phyloP scores from a whole-genome alignment of 2,797 vertebrate genomes.

The Coluber constrictor region DNA sequence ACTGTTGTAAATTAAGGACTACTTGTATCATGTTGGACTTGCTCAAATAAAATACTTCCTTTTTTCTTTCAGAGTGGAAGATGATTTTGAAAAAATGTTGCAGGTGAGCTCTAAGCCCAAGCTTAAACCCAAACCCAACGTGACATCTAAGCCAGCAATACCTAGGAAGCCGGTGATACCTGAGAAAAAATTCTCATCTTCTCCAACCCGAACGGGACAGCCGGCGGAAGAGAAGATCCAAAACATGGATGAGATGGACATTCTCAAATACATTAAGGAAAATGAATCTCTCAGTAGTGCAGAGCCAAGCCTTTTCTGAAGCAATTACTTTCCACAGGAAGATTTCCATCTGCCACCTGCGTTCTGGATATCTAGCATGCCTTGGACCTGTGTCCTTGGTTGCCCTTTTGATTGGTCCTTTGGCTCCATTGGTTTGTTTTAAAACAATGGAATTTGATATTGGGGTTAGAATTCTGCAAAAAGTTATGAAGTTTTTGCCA shows the following conservation, averaged over 20 bases:
- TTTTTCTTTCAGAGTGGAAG: constrained; percentile 74
- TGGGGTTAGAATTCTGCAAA: neutral
- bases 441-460: neutral
- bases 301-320: constrained; percentile 78
- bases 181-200: neutral
- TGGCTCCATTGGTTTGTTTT: neutral
- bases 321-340: neutral
- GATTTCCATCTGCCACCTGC: neutral
- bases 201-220: constrained; percentile 3
- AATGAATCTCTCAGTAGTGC: constrained; percentile 66
- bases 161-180: constrained; percentile 66
- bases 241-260: constrained; percentile 78
- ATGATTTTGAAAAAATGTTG: constrained; percentile 79
- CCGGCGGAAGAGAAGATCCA: constrained; percentile 63
- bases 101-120: constrained; percentile 63
- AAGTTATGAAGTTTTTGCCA: constrained; percentile 4
- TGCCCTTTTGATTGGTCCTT: neutral
- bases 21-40: neutral
- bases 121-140: constrained; percentile 49
- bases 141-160: constrained; percentile 69
- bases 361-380: neutral
- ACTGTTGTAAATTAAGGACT: neutral
- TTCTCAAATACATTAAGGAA: constrained; percentile 81
- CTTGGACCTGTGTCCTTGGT: neutral
- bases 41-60: neutral